Evolutionary conservation across 2,797 vertebrate species (phyloP).

Genomic region (Sitta carolinensis): DNA sequence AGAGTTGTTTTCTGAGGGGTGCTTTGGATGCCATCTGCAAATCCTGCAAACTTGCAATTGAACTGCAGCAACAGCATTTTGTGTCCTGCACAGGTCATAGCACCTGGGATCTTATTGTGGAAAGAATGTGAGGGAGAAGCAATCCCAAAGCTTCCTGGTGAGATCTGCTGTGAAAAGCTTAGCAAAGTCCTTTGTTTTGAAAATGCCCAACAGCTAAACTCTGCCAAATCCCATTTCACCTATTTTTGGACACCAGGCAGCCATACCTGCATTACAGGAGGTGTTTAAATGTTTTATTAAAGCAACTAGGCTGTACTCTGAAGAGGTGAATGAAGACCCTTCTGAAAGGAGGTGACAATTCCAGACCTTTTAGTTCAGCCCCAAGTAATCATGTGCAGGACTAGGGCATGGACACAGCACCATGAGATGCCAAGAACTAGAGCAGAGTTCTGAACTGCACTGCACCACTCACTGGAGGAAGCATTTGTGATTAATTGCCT

Average conservation of each 20-base stretch:
- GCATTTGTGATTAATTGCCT: not conserved
- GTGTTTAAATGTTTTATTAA: not conserved
- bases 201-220: not conserved
- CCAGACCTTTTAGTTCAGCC: not conserved
- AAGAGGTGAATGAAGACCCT: not conserved
- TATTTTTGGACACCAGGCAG: not conserved
- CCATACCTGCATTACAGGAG: not conserved
- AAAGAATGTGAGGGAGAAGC: not conserved
- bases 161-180: not conserved
- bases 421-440: not conserved
- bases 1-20: not conserved
- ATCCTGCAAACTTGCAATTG: not conserved
- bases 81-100: not conserved
- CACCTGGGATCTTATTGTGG: not conserved
- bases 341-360: not conserved
- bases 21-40: not conserved
- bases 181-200: not conserved
- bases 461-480: not conserved
- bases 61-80: not conserved
- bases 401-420: fast-evolving
- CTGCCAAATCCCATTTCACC: not conserved
- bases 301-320: not conserved
- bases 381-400: not conserved
- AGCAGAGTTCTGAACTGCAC: not conserved
- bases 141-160: not conserved